These are phyloP conservation scores for Epistrophe eligans DNA, from an alignment of 2,888 invertebrate species.

Conservation along the genomic window DNA sequence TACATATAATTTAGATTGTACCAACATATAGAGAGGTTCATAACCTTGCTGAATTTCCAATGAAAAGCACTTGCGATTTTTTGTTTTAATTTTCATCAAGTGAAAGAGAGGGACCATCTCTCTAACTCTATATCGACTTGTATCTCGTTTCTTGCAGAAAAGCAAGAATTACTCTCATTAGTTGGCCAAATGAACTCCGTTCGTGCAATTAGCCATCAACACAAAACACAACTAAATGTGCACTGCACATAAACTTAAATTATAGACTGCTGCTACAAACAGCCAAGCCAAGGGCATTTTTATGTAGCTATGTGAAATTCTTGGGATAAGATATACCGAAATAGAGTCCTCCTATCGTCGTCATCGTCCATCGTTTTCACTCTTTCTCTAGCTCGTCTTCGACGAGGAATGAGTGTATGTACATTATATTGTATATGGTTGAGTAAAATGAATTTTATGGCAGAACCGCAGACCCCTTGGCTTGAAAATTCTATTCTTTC, in stretches of 20 bases:
- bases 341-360: not conserved
- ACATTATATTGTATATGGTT: too few relatives aligned
- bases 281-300: constrained; percentile 37
- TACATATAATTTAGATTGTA: too few relatives aligned
- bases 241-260: constrained; percentile 71
- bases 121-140: not conserved
- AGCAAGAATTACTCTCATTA: constrained; percentile 70
- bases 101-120: not conserved
- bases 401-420: constrained; percentile 8
- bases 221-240: constrained; percentile 58
- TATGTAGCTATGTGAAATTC: not conserved
- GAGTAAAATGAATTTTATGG: constrained; percentile 64
- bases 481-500: constrained; percentile 70
- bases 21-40: constrained; percentile 6
- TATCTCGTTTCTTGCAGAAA: constrained; percentile 16
- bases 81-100: constrained; percentile 39
- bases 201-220: constrained; percentile 73
- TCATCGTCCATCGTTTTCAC: constrained; percentile 8
- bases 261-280: constrained; percentile 53
- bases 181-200: constrained; percentile 68
- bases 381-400: not conserved
- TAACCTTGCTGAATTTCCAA: constrained; percentile 21
- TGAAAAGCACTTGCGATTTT: not conserved
- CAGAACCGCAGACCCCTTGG: constrained; percentile 66
- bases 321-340: constrained; percentile 8